Percentiles rank a stretch among this genome's conserved stretches.
Evolutionary conservation across 2,888 invertebrate genomes (phyloP).

Genomic region (Pherbina coryleti): DNA sequence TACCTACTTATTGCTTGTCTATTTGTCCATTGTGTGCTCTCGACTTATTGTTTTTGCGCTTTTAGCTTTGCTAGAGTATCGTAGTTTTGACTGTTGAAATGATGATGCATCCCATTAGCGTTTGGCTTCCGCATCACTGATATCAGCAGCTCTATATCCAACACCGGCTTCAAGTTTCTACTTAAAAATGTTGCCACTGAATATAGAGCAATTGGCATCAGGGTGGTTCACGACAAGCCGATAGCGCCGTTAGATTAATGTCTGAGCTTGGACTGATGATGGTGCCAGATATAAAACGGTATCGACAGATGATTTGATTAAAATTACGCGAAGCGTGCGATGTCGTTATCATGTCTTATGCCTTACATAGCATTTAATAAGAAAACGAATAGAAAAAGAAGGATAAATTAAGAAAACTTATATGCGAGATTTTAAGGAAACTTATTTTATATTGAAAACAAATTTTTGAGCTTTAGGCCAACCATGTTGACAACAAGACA

Average conservation of each 20-base stretch:
- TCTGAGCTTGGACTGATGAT: neutral
- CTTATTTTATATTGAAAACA: too few species aligned
- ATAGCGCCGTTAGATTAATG: slow-evolving; percentile 1
- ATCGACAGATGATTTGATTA: neutral
- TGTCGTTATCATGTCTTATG: slow-evolving; percentile 8
- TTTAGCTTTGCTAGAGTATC: neutral
- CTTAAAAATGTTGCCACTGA: neutral
- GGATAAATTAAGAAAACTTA: neutral
- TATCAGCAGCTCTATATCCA: too few species aligned
- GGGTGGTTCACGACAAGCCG: slow-evolving; percentile 15
- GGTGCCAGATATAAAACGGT: slow-evolving; percentile 2
- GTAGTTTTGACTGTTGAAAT: neutral
- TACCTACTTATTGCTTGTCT: slow-evolving; percentile 15
- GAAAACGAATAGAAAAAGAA: neutral
- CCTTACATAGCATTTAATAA: neutral
- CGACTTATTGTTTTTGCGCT: neutral
- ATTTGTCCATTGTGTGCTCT: slow-evolving; percentile 27
- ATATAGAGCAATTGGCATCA: slow-evolving; percentile 7
- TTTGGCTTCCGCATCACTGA: slow-evolving; percentile 19
- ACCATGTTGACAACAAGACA: too few species aligned
- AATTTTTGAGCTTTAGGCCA: too few species aligned
- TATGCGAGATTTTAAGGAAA: too few species aligned
- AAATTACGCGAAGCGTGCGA: slow-evolving; percentile 5
- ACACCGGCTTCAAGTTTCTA: neutral
- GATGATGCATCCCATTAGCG: slow-evolving; percentile 1